phyloP scores from a whole-genome alignment of 1,140 invertebrate genomes.

The Ephestia elutella region DNA sequence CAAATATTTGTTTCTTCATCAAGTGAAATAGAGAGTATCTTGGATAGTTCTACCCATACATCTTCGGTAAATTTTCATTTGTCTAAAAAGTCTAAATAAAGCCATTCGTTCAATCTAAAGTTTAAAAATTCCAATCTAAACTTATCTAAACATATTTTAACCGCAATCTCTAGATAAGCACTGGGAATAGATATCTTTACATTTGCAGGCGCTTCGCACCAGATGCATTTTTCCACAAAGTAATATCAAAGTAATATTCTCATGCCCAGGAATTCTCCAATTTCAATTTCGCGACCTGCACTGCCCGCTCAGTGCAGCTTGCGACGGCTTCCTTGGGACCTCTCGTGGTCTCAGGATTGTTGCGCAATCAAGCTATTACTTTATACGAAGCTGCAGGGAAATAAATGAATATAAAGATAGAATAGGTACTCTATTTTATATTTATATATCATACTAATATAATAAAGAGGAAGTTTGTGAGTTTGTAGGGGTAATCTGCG shows the following conservation, averaged over 20 bases:
- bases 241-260: constrained; percentile 11
- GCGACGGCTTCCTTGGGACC: neutral
- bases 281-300: constrained; percentile 12
- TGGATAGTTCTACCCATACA: too few species aligned
- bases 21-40: too few species aligned
- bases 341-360: neutral
- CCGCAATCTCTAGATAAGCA: constrained; percentile 1
- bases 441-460: too few species aligned
- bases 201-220: constrained; percentile 6
- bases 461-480: too few species aligned
- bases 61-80: too few species aligned
- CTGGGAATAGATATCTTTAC: neutral
- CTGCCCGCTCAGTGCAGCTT: neutral
- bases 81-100: too few species aligned
- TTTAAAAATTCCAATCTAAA: neutral
- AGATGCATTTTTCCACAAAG: constrained; percentile 8
- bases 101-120: neutral
- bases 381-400: neutral
- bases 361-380: constrained; percentile 16
- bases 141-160: neutral
- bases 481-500: too few species aligned
- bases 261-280: neutral
- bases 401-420: neutral
- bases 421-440: too few species aligned
- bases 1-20: too few species aligned